Conservation (phyloP, 2,888 invertebrate species). For the Drosophila prolongata region DNA sequence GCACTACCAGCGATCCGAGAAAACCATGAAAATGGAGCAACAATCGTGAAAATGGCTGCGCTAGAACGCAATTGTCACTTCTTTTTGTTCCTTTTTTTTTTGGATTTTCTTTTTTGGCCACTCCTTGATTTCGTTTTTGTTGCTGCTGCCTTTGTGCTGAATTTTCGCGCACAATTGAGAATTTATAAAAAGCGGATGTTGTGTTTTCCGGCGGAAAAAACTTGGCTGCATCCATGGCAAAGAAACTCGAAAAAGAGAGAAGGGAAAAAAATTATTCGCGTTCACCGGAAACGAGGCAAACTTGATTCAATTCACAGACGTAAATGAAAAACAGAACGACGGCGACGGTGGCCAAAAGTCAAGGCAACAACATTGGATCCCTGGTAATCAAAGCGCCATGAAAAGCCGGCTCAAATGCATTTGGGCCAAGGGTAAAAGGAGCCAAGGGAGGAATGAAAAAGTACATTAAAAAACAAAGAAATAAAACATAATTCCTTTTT, state of each 20-base stretch:
- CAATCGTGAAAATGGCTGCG: constrained; percentile 57
- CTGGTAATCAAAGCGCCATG: constrained; percentile 64
- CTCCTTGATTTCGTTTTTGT: constrained; percentile 8
- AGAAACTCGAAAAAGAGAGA: constrained; percentile 16
- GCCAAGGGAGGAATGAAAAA: background rate
- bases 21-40: constrained; percentile 42
- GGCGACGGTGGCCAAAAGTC: constrained; percentile 50
- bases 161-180: constrained; percentile 66
- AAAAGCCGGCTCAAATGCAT: constrained; percentile 8
- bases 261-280: constrained; percentile 24
- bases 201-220: constrained; percentile 75
- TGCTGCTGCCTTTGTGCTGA: constrained; percentile 27
- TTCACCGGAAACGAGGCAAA: constrained; percentile 64
- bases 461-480: background rate
- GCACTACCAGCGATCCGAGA: constrained; percentile 22
- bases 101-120: background rate
- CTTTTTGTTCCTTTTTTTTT: constrained; percentile 17
- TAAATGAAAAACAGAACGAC: constrained; percentile 66
- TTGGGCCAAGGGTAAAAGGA: constrained; percentile 20
- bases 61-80: constrained; percentile 49
- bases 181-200: constrained; percentile 73
- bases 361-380: constrained; percentile 35
- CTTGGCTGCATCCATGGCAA: constrained; percentile 59
- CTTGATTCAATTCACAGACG: constrained; percentile 75
- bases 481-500: background rate